Conservation (phyloP, 64 coral and sea anemone genomes). For the Exaiptasia diaphana region DNA sequence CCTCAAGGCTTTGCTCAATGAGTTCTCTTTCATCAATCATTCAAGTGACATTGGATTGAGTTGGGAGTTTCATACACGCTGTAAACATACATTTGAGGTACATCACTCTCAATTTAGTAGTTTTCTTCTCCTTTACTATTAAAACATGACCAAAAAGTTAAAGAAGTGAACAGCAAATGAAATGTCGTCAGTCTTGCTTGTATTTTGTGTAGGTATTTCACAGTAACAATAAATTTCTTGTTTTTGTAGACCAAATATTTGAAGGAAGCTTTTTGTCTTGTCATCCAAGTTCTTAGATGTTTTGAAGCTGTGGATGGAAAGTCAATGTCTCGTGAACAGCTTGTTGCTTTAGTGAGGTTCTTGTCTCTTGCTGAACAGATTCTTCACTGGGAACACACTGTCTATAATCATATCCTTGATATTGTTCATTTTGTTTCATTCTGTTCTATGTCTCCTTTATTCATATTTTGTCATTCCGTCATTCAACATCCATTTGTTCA, state of each 20-base stretch:
- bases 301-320: slow-evolving; percentile 1
- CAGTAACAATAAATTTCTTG: too few relatives aligned
- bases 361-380: slow-evolving; percentile 83
- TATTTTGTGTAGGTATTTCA: too few relatives aligned
- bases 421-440: not conserved
- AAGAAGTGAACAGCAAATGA: too few relatives aligned
- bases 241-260: not conserved
- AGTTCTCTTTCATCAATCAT: slow-evolving; percentile 81
- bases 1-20: slow-evolving; percentile 82
- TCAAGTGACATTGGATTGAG: slow-evolving; percentile 90
- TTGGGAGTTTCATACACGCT: slow-evolving; percentile 87
- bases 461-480: too few relatives aligned
- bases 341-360: slow-evolving; percentile 57
- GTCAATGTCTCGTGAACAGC: slow-evolving; percentile 17
- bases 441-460: too few relatives aligned
- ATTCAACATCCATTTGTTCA: too few relatives aligned
- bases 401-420: slow-evolving; percentile 92
- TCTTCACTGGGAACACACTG: slow-evolving; percentile 79
- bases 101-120: too few relatives aligned
- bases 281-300: slow-evolving; percentile 37
- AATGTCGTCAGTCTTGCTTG: too few relatives aligned
- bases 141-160: not conserved
- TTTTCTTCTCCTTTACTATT: not conserved
- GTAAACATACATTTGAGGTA: slow-evolving; percentile 97
- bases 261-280: slow-evolving; percentile 16